Evolutionary conservation across 2,113 vertebrate genomes (phyloP), one percentile per base, ranked within the genome.

Genomic region (Ornithorhynchus anatinus): DNA sequence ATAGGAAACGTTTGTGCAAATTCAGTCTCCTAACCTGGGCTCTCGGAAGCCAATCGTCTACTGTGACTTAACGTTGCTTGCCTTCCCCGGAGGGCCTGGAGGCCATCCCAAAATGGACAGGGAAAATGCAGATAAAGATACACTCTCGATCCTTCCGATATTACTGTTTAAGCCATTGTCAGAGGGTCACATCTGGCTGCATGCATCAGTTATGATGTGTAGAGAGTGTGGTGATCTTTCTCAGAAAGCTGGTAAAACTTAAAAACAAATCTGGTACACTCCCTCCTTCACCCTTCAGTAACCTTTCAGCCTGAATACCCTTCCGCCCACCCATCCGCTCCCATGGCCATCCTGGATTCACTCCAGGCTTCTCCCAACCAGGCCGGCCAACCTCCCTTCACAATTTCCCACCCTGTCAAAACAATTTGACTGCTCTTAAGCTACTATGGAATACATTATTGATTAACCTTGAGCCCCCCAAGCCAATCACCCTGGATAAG

Each of bases 181-280:
- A 61, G 63, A 40, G 37, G 48, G 25, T 82, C 65, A 63, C 62
- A 16, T 88, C 65, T 59, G 72, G 39, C 86, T 92, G 92, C 92
- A 91, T 90, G 92, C 50, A 47, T 84, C 71, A 60, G 58, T 52
- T 47, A 29, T 40, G 32, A 56, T 60, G 48, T 78, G 9, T 48
- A 59, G 58, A 50, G 69, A 58, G 12, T 0, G 0, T 74, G 63
- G 36, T 69, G 17, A 50, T 25, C 65, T 50, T 83, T 91, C 91
- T 94, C 91, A 92, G 91, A 88, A 90, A 93, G 91, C 91, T 92
- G 93, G 81, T 85, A 59, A 70, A 72, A 72, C 12, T 11, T 8
- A 84, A 82, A 52, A 2, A 45, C 11, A 48, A 1, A 8, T 73
- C 58, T 25, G 45, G 1, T 20, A 74, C 48, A 29, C 64, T 32